Conservation (phyloP, 2,797 vertebrate genomes). For the Catamblyrhynchus diadema region DNA sequence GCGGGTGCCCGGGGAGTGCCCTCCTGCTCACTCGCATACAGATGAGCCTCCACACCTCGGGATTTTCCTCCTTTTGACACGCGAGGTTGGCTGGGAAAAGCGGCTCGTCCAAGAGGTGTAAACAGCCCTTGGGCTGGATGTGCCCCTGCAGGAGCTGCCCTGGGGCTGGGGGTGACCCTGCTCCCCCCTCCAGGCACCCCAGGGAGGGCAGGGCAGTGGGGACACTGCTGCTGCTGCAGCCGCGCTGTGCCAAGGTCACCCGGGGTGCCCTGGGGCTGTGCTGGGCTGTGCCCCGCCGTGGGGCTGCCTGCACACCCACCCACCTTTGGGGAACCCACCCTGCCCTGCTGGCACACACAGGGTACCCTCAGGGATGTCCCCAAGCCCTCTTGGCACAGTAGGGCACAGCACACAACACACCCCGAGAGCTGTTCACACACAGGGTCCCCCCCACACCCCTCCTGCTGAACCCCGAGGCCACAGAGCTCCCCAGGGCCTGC, state of each 20-base stretch:
- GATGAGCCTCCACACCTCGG: not conserved
- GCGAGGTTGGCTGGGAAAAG: not conserved
- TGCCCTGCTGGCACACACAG: not conserved
- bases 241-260: not conserved
- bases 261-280: not conserved
- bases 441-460: not conserved
- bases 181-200: not conserved
- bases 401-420: not conserved
- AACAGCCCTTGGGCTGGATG: not conserved
- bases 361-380: no score
- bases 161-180: fast-evolving
- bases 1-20: not conserved
- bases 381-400: not conserved
- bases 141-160: not conserved
- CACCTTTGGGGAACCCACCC: not conserved
- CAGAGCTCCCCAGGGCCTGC: not conserved
- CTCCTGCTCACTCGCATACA: not conserved
- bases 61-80: not conserved
- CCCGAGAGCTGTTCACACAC: fast-evolving
- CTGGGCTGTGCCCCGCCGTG: fast-evolving
- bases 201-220: not conserved
- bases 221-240: not conserved
- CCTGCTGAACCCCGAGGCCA: fast-evolving
- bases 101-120: not conserved
- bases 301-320: not conserved